Conservation (phyloP, 2,113 vertebrate species). For the Pygoscelis adeliae region DNA sequence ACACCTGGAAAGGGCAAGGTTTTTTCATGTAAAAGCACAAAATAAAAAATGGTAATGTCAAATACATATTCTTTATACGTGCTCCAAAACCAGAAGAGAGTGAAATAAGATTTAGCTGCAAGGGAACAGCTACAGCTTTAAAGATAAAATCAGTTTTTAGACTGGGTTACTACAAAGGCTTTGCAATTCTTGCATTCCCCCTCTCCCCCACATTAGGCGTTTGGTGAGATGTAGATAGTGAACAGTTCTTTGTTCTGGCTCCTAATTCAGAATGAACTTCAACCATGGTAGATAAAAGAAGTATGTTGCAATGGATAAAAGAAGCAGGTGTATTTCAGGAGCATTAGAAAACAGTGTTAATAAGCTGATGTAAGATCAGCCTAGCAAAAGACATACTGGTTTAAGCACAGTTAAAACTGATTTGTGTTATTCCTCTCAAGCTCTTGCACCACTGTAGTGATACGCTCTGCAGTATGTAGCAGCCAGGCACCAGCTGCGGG, state of each 20-base stretch:
- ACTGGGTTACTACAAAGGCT: not conserved
- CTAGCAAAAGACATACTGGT: not conserved
- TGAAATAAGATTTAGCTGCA: not conserved
- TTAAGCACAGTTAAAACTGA: not conserved
- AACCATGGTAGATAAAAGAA: not conserved
- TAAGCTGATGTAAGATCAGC: not conserved
- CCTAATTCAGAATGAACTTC: not conserved
- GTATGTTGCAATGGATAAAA: not conserved
- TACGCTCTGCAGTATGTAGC: not conserved
- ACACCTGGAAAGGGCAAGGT: not conserved
- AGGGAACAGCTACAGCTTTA: not conserved
- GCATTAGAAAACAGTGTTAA: not conserved
- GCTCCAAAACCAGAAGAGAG: not conserved
- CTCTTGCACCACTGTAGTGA: not conserved
- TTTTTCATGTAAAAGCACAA: not conserved
- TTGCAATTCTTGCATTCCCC: not conserved
- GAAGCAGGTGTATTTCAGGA: not conserved
- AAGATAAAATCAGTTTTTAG: not conserved
- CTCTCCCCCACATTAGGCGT: not conserved
- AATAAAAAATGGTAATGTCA: not conserved
- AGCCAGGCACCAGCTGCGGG: rapidly evolving
- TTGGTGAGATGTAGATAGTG: not conserved
- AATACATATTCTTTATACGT: rapidly evolving
- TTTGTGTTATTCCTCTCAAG: not conserved
- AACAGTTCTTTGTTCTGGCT: not conserved